Base-by-base conservation (phyloP, 2,888 invertebrate species). In the Eristalis pertinax region DNA sequence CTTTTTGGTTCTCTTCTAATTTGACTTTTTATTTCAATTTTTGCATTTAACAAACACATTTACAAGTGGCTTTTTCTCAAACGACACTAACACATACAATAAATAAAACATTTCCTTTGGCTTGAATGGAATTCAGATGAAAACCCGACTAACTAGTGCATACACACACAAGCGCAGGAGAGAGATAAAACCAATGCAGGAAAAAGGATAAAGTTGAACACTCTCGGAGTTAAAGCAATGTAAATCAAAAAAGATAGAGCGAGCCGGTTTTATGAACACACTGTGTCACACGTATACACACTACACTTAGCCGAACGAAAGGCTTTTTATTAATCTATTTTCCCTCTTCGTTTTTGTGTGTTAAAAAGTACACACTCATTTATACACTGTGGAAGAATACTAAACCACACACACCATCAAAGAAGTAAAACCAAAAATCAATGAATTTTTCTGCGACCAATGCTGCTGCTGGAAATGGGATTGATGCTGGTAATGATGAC, bases 351-450 rank as follows among this genome's bases (percentile, higher is more conserved):
- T 60, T 13, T 76, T 60, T 60, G 26, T 63, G 60, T 26, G 19
- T 29, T 24, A 70, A 70, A 77, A 60, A 81, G 72, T 69, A 56
- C 81, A 81, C 68, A 85, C 69, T 78, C 82, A 77, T 50, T 22
- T 64, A 69, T 43, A 63, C 60, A 32, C 68, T 70, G 60, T 69
- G 60, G 60, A 43, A 63, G 64, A 41, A 73, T 63, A 74, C 26
- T 26, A 74, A 81, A 82, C 72, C 73, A 81, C 72, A 76, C 72
- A 72, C 68, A 43, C 75, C 68, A 69, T 74, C 77, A 63, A 82
- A 56, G 64, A 74, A 70, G 74, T 32, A 83, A 76, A 84, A 76
- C 83, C 87, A 79, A 87, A 87, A 87, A 87, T 87, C 87, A 87
- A 87, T 87, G 84, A 87, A 73, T 80, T 80, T 87, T 83, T 80